Percentiles rank a stretch among this genome's conserved stretches.
Evolutionary conservation across 2,888 invertebrate genomes (phyloP).

Genomic region (Exocentrus adspersus): DNA sequence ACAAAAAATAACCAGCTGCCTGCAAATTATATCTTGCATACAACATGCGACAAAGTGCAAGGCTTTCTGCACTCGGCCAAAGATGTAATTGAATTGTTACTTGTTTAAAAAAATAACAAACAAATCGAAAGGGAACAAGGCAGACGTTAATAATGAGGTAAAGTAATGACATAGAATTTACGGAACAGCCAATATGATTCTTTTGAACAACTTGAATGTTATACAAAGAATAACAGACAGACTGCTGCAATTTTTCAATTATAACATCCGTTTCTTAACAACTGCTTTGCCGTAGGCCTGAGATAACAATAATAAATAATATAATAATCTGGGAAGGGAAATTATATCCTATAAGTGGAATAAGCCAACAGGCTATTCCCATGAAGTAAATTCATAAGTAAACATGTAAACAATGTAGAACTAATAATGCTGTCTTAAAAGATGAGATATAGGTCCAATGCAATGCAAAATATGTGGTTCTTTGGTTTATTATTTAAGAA

Average conservation of each 20-base stretch:
- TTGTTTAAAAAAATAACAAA: neutral
- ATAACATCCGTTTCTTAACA: conserved; percentile 18
- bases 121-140: neutral
- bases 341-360: conserved; percentile 7
- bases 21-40: too few relatives aligned
- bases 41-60: too few relatives aligned
- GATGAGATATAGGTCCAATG: too few relatives aligned
- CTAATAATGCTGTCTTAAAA: too few relatives aligned
- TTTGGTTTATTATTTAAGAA: too few relatives aligned
- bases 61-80: too few relatives aligned
- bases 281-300: neutral
- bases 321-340: conserved; percentile 15
- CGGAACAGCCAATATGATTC: neutral
- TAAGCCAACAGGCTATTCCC: neutral
- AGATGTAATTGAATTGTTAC: neutral
- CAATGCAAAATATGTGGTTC: too few relatives aligned
- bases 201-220: neutral
- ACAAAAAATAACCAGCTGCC: too few relatives aligned
- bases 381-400: neutral
- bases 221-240: neutral
- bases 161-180: neutral
- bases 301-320: conserved; percentile 2
- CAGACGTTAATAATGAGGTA: conserved; percentile 6
- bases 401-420: too few relatives aligned
- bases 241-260: conserved; percentile 13